phyloP scores from a whole-genome alignment of 2,888 invertebrate genomes.

The Eupithecia tripunctaria region DNA sequence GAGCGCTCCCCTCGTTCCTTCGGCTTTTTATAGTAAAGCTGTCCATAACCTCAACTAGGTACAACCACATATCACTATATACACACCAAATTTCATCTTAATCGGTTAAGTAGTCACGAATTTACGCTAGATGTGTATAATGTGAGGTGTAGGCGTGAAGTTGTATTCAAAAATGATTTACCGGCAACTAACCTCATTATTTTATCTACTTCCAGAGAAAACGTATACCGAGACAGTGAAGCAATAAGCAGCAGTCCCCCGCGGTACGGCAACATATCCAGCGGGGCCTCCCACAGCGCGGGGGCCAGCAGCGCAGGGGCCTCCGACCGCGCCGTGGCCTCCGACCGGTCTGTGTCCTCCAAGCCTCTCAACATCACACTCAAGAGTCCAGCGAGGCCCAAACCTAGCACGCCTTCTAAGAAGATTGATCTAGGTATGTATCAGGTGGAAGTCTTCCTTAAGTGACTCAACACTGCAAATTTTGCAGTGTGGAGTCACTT shows the following conservation, averaged over 20 bases:
- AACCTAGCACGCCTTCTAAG: constrained; percentile 69
- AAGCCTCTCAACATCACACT: constrained; percentile 66
- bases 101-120: too few species aligned
- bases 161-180: too few species aligned
- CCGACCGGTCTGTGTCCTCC: constrained; percentile 22
- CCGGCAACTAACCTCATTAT: neutral
- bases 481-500: too few species aligned
- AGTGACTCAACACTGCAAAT: too few species aligned
- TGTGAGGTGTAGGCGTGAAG: too few species aligned
- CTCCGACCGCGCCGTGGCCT: constrained; percentile 13
- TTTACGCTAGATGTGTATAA: too few species aligned
- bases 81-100: too few species aligned
- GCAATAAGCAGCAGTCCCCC: constrained; percentile 64
- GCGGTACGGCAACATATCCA: constrained; percentile 57
- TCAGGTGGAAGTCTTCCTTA: too few species aligned
- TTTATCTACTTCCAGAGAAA: constrained; percentile 63
- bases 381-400: constrained; percentile 62
- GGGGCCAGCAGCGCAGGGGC: constrained; percentile 25
- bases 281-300: constrained; percentile 18
- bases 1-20: too few species aligned
- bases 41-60: too few species aligned
- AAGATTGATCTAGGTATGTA: constrained; percentile 79
- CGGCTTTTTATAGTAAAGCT: too few species aligned
- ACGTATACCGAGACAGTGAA: constrained; percentile 82
- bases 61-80: too few species aligned